Evolutionary conservation across 2,888 invertebrate genomes (phyloP).

Genomic region (Protonemura montana): DNA sequence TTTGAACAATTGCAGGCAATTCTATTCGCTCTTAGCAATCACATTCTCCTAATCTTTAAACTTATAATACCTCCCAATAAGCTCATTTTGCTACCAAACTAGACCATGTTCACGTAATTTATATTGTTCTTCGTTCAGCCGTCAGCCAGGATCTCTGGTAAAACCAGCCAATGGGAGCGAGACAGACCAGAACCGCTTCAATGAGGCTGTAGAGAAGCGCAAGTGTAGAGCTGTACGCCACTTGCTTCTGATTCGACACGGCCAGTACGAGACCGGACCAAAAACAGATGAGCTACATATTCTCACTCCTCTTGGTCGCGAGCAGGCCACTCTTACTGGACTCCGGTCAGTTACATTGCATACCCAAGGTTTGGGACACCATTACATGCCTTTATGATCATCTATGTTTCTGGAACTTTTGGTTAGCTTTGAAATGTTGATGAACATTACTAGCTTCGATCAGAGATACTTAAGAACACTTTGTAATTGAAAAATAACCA

Average conservation of each 20-base stretch:
- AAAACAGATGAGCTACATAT: slow-evolving; percentile 73
- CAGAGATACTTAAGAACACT: too few species aligned
- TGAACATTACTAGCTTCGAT: too few species aligned
- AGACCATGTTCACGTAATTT: too few species aligned
- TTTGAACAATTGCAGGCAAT: too few species aligned
- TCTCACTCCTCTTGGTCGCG: slow-evolving; percentile 83
- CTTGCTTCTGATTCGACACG: slow-evolving; percentile 90
- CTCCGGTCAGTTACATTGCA: background rate
- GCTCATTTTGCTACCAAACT: too few species aligned
- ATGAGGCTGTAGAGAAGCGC: slow-evolving; percentile 70
- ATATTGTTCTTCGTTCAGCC: slow-evolving; percentile 59
- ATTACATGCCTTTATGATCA: too few species aligned
- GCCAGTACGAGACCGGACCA: slow-evolving; percentile 87
- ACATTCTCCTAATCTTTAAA: too few species aligned
- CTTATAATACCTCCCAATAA: too few species aligned
- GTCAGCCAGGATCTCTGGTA: slow-evolving; percentile 76
- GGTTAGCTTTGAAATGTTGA: too few species aligned
- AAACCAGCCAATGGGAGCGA: slow-evolving; percentile 66
- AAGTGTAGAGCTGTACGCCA: slow-evolving; percentile 76
- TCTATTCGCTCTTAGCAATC: too few species aligned
- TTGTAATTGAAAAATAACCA: too few species aligned
- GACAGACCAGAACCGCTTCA: slow-evolving; percentile 70
- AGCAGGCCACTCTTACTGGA: slow-evolving; percentile 24
- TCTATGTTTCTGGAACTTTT: too few species aligned
- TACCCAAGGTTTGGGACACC: background rate